Conservation (phyloP, 2,113 vertebrate species). For the Malurus melanocephalus region DNA sequence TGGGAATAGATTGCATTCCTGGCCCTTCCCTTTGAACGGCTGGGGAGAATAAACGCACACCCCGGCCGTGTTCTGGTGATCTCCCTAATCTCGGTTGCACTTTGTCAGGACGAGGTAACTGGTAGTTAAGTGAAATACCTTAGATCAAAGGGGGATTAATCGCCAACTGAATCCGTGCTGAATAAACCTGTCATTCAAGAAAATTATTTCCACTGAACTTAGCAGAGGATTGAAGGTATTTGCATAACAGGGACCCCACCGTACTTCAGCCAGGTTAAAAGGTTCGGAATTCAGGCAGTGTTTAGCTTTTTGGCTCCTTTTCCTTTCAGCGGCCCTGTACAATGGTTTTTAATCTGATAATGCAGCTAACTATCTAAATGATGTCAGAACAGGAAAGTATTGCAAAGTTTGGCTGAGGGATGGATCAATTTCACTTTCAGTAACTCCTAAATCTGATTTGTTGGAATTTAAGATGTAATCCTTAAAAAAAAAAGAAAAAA, state of each 20-base stretch:
- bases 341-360: conserved; percentile 85
- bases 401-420: conserved; percentile 82
- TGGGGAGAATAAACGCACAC: conserved; percentile 73
- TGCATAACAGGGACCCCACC: conserved; percentile 83
- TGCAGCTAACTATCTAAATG: conserved; percentile 81
- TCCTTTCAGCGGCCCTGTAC: conserved; percentile 77
- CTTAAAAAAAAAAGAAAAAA: conserved; percentile 65
- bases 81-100: conserved; percentile 84
- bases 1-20: conserved; percentile 78
- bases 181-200: conserved; percentile 91
- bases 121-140: conserved; percentile 87
- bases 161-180: conserved; percentile 83
- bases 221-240: conserved; percentile 83
- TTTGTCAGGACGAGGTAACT: conserved; percentile 87
- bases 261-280: conserved; percentile 86
- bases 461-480: conserved; percentile 88
- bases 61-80: conserved; percentile 76
- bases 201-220: conserved; percentile 88
- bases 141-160: conserved; percentile 91
- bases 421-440: conserved; percentile 88
- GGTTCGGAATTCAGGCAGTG: conserved; percentile 82
- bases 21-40: conserved; percentile 73
- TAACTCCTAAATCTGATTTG: conserved; percentile 87
- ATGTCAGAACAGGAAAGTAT: conserved; percentile 82
- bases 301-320: conserved; percentile 80